Evolutionary conservation across 2,113 vertebrate species (phyloP), one percentile per base, ranked within the genome.

Genomic region (Tragelaphus scriptus): DNA sequence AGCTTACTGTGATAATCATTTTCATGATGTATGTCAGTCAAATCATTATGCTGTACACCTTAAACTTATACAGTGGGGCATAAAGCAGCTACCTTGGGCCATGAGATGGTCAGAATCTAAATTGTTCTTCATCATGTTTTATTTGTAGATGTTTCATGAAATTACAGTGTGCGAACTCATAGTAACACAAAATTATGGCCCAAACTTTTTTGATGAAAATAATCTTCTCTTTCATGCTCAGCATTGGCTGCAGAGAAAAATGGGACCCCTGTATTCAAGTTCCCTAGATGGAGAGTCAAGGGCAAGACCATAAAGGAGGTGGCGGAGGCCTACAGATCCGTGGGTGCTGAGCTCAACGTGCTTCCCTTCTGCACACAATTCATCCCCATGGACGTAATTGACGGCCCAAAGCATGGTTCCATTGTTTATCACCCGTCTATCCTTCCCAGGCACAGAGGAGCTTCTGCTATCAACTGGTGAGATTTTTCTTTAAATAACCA

Each of bases 351-450:
- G 95, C 99, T 99, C n/a, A 99, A 99, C 5, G 99, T 99, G 97
- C 99, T 99, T 98, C 99, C 99, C 0, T 99, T 99, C 99, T 99
- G 99, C 98, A 99, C 99, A 2, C 99, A 99, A 98, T 99, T 99
- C 98, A 99, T 99, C 98, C 99, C 99, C 88, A 99, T 99, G 99
- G 99, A 99, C 81, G 97, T 99, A 81, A 99, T 99, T 85, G 99
- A 99, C 51, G 75, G 98, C 86, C 99, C 99, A 30, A 99, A 98
- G 97, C 99, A 99, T 1, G 99, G 99, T 68, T 99, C 99, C 92
- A 99, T 99, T 98, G 99, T 99, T 98, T 99, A 99, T 97, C 99
- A 99, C 96, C 99, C 99, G 0, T 99, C 99, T 61, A 99, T 99
- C 97, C 99, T 99, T 88, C 99, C 99, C 55, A 99, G 99, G 82